Evolutionary conservation across 2,113 vertebrate species (phyloP).

Genomic region (Ellobius talpinus): DNA sequence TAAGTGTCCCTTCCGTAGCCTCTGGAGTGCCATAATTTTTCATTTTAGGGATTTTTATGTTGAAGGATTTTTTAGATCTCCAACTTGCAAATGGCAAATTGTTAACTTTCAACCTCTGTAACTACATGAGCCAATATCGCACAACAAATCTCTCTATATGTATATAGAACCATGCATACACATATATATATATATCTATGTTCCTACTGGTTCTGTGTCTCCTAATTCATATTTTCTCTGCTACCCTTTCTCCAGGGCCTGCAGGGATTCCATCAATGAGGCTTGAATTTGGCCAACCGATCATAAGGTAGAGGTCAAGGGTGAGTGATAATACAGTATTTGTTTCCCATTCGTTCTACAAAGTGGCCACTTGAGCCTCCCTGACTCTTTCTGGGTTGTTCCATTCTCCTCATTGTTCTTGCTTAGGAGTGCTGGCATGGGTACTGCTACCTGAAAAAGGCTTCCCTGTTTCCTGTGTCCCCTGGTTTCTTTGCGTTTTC

Average conservation of each 20-base stretch:
- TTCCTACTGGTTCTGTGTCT: neutral
- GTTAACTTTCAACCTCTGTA: neutral
- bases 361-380: neutral
- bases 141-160: neutral
- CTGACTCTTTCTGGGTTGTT: neutral
- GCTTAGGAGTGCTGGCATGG: no score
- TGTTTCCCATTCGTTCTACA: neutral
- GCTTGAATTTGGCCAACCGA: neutral
- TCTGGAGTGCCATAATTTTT: neutral
- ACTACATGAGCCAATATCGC: neutral
- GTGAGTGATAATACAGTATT: neutral
- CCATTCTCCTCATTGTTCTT: neutral
- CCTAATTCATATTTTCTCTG: neutral
- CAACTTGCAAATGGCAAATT: neutral
- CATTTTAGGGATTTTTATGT: neutral
- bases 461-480: neutral
- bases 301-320: neutral
- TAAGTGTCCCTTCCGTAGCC: neutral
- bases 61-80: neutral
- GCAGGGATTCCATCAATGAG: neutral
- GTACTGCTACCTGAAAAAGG: neutral
- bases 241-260: neutral
- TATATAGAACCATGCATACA: neutral
- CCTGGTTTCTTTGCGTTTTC: accelerated
- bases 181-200: neutral